These are phyloP conservation scores for Anas platyrhynchos DNA, from an alignment of 2,113 vertebrate genomes.

Conservation along the genomic window DNA sequence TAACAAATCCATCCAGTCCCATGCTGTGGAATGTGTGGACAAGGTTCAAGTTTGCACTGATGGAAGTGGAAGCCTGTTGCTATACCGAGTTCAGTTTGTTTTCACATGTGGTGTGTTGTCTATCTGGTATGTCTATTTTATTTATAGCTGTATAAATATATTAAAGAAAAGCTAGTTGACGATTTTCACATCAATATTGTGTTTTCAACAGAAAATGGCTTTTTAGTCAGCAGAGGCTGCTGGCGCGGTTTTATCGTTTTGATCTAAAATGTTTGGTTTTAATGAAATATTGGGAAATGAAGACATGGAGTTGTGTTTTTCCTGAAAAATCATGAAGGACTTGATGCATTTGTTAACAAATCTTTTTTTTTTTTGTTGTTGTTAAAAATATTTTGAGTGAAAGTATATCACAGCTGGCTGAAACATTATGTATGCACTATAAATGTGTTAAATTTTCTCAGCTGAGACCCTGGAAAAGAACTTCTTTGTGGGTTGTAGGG, in stretches of 20 bases:
- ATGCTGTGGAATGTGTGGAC: constrained; percentile 31
- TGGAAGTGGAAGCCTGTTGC: constrained; percentile 50
- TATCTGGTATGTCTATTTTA: constrained; percentile 59
- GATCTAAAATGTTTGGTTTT: constrained; percentile 61
- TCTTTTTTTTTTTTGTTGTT: constrained; percentile 10
- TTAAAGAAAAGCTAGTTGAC: neutral
- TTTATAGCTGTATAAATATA: constrained; percentile 63
- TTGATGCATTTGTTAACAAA: constrained; percentile 59
- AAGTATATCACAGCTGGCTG: constrained; percentile 49
- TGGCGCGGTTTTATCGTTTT: constrained; percentile 41
- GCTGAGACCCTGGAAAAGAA: constrained; percentile 1
- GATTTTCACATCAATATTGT: constrained; percentile 55
- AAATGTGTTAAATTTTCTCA: constrained; percentile 17
- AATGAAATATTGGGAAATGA: constrained; percentile 45
- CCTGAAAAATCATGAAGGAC: constrained; percentile 7
- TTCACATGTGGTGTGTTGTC: constrained; percentile 57
- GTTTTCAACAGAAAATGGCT: constrained; percentile 52
- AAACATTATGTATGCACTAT: neutral
- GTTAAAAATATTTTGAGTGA: constrained; percentile 39
- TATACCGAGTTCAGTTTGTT: constrained; percentile 51
- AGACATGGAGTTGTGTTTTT: neutral
- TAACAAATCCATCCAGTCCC: constrained; percentile 50
- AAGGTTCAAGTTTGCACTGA: constrained; percentile 57
- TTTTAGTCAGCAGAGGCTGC: constrained; percentile 50
- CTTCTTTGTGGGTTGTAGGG: neutral